These are phyloP conservation scores for Selene dorsalis DNA, from an alignment of 2,797 vertebrate genomes.

Conservation along the genomic window DNA sequence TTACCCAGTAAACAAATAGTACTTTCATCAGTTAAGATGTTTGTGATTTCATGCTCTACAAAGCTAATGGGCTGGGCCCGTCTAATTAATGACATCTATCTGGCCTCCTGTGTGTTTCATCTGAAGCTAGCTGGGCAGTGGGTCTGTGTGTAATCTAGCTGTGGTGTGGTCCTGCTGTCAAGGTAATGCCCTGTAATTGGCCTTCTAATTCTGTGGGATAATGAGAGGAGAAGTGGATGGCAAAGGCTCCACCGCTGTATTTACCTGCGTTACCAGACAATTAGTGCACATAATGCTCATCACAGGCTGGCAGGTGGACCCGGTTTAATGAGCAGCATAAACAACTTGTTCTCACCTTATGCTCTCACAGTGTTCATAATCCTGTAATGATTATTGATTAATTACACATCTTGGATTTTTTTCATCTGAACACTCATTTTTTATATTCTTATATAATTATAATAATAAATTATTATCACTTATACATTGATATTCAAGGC, in stretches of 20 bases:
- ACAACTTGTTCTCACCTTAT: conserved; percentile 37
- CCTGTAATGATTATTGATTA: conserved; percentile 32
- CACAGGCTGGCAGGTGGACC: conserved; percentile 59
- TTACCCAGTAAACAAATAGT: conserved; percentile 13
- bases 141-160: conserved; percentile 58
- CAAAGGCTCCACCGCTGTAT: conserved; percentile 64
- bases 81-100: conserved; percentile 31
- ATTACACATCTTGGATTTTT: conserved; percentile 16
- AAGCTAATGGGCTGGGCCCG: conserved; percentile 32
- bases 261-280: conserved; percentile 65
- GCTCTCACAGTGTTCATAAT: neutral
- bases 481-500: neutral
- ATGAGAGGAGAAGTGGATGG: conserved; percentile 64
- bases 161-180: conserved; percentile 61
- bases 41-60: conserved; percentile 45
- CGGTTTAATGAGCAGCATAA: conserved; percentile 50
- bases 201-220: conserved; percentile 73
- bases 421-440: neutral
- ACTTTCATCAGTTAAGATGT: conserved; percentile 43
- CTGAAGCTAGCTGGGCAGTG: conserved; percentile 35
- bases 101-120: conserved; percentile 25
- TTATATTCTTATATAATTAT: neutral
- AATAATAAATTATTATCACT: neutral
- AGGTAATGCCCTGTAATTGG: conserved; percentile 77
- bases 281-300: conserved; percentile 61